Base-by-base conservation (phyloP, 2,113 vertebrate genomes). In the Acinonyx jubatus region DNA sequence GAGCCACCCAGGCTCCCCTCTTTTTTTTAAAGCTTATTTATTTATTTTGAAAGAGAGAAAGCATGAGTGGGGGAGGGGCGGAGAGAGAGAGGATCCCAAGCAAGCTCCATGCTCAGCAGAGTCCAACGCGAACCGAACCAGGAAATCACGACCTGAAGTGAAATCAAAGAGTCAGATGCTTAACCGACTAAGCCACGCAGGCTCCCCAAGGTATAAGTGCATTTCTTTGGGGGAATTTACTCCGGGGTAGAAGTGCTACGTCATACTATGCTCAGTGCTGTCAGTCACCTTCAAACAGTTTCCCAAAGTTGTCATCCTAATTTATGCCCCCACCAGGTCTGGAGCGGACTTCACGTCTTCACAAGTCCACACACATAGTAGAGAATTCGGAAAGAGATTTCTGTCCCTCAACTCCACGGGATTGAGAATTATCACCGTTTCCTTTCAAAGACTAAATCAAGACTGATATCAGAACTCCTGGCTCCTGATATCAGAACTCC, bases 391-490 rank as follows among this genome's bases (percentile, higher is more conserved):
- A 89, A 61, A 36, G 16, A 69, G 71, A 65, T 69, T 45, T 96
- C 45, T 89, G 66, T 61, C 79, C 5, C 41, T 97, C 31, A 69
- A 0, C 41, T 73, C 41, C 18, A 15, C 5, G n/a, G 41, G 52
- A 55, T 36, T 69, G 52, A 87, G n/a, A 92, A 90, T 57, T 80
- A 68, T 76, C 55, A 11, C 57, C 71, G 7, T 57, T 92, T 31
- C 14, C 52, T 95, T 89, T 80, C 69, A 94, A 90, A 48, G 19
- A 95, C 41, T 81, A 66, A 89, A 73, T 57, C 57, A 86, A 95
- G 63, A 55, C 4, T 25, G 50, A 33, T 50, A 45, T 63, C 31
- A 66, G 31, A 80, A 55, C 4, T 29, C 45, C 55, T 80, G n/a
- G 27, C n/a, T 80, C 36, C 4, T 25, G 50, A 33, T 50, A 45